Base-by-base conservation (phyloP, 2,797 vertebrate genomes). In the Threskiornis aethiopicus region DNA sequence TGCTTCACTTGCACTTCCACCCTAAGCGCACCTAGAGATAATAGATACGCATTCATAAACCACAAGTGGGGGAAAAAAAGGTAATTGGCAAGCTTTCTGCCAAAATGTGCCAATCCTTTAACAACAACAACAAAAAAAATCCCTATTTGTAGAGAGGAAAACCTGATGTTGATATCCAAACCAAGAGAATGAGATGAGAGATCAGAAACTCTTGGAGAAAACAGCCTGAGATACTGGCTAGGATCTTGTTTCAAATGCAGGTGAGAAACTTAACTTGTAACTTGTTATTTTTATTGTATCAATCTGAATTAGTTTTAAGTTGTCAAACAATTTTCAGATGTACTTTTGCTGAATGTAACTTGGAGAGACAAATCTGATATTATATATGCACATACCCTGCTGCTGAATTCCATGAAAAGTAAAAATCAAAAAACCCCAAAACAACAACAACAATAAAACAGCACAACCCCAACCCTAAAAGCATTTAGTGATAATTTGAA, bases 361-460 rank as follows among this genome's bases (percentile, higher is more conserved):
- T 33, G 33, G 42, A 64, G 5, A 61, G 37, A 58, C 6, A 67
- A 35, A 54, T 52, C 16, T 61, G 24, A 11, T 55, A 5, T 11
- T 64, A 42, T 8, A 39, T 66, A n/a, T 0, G 2, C 9, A 7
- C 3, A 3, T 52, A 13, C 3, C 13, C 7, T 66, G 22, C 19
- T 4, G 7, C 29, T 66, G 66, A 76, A 59, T 69, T 78, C 61
- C 11, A 46, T 12, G 5, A 61, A 22, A 86, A 46, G 5, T 11
- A 66, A 84, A 79, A 24, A 37, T 3, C 3, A 25, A 24, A 44
- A 65, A 70, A 3, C 1, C 4, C 1, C 22, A 15, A 19, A 51
- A 10, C 20, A 15, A 35, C 41, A 26, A 5, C 22, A 55, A 29
- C 10, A 78, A 19, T 13, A 47, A 31, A 83, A 22, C 20, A 72